Evolutionary conservation across 2,888 invertebrate genomes (phyloP).

Genomic region (Limnephilus marmoratus): DNA sequence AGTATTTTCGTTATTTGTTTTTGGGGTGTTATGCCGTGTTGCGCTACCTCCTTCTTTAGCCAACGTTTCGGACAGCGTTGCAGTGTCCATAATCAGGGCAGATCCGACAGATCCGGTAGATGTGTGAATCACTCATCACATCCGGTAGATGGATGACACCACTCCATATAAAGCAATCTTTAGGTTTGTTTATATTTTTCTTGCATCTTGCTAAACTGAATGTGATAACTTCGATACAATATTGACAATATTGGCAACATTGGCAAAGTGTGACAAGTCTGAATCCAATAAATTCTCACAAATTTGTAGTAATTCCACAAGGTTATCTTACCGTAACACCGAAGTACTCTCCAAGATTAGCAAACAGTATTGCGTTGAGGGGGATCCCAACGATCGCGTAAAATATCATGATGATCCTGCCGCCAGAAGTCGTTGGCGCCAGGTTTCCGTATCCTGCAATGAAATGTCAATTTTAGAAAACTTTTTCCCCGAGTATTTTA

Average conservation of each 20-base stretch:
- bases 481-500: not conserved
- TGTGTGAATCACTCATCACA: too few relatives aligned
- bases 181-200: not conserved
- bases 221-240: not conserved
- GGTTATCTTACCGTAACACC: constrained; percentile 82
- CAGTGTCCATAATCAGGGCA: too few relatives aligned
- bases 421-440: constrained; percentile 87
- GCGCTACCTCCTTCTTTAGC: too few relatives aligned
- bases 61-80: too few relatives aligned
- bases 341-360: constrained; percentile 91
- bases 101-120: too few relatives aligned
- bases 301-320: not conserved
- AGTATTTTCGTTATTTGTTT: too few relatives aligned
- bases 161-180: not conserved
- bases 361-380: constrained; percentile 87
- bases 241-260: not conserved
- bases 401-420: constrained; percentile 90
- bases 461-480: constrained; percentile 40
- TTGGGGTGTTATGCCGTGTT: too few relatives aligned
- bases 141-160: not conserved
- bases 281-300: not conserved
- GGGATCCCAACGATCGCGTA: constrained; percentile 93
- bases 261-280: not conserved
- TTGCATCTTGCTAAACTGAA: not conserved
- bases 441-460: constrained; percentile 91